These are phyloP conservation scores for Hemicrepidius hirtus DNA, from an alignment of 2,888 invertebrate genomes.

Conservation along the genomic window DNA sequence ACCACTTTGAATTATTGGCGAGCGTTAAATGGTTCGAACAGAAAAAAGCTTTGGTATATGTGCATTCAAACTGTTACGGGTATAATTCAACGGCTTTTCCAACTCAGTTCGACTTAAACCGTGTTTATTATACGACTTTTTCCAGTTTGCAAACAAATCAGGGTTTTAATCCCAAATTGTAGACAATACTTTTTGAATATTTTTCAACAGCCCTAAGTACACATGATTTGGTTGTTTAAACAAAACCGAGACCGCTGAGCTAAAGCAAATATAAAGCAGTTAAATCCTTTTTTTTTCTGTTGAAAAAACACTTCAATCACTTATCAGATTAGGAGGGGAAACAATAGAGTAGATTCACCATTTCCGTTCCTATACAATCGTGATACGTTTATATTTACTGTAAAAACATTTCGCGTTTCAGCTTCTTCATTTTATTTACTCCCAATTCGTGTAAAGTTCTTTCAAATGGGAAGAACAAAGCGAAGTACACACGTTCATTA, in stretches of 20 bases:
- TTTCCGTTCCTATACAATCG: constrained; percentile 16
- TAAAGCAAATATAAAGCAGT: constrained; percentile 28
- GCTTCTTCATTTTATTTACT: constrained; percentile 19
- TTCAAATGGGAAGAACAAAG: constrained; percentile 20
- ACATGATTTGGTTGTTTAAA: constrained; percentile 35
- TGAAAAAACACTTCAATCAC: constrained; percentile 38
- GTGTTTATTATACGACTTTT: constrained; percentile 1
- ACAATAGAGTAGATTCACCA: constrained; percentile 27
- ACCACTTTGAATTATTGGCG: constrained; percentile 1
- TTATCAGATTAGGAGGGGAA: constrained; percentile 37
- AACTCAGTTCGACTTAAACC: too few species aligned
- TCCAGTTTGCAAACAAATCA: background rate
- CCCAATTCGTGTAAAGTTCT: constrained; percentile 18
- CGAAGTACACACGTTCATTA: constrained; percentile 19
- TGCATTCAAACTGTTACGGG: too few species aligned
- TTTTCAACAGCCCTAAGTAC: constrained; percentile 25
- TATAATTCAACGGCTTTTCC: too few species aligned
- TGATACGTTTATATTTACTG: constrained; percentile 26
- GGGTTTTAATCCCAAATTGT: background rate
- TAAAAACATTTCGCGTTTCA: constrained; percentile 24
- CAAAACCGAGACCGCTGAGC: constrained; percentile 10
- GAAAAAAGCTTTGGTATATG: background rate
- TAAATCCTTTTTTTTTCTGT: constrained; percentile 34
- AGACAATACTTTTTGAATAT: constrained; percentile 16
- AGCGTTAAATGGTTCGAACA: background rate